Evolutionary conservation across 2,888 invertebrate genomes (phyloP).

Genomic region (Liposcelis brunnea): DNA sequence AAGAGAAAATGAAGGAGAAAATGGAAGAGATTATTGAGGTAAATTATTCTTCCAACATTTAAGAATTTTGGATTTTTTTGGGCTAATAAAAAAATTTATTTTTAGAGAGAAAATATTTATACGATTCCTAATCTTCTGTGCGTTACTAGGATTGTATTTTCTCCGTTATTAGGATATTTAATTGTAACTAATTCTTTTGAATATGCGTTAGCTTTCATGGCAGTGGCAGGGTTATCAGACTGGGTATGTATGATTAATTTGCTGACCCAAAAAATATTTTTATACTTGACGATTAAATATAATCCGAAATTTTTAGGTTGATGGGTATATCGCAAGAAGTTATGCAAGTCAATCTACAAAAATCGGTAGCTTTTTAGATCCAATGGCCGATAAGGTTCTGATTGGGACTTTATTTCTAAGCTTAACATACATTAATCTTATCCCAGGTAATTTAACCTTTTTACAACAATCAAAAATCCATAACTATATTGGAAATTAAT

Average conservation of each 20-base stretch:
- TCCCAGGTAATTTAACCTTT: conserved; percentile 52
- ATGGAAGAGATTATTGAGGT: conserved; percentile 61
- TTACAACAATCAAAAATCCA: too few species aligned
- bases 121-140: conserved; percentile 90
- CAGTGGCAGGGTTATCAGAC: conserved; percentile 80
- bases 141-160: conserved; percentile 61
- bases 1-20: conserved; percentile 49
- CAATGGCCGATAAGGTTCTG: conserved; percentile 90
- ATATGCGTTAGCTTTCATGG: conserved; percentile 63
- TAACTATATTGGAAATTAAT: too few species aligned
- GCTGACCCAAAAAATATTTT: too few species aligned
- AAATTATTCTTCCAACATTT: too few species aligned
- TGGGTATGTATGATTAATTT: conserved; percentile 50
- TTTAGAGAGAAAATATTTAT: conserved; percentile 66
- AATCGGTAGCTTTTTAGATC: conserved; percentile 89
- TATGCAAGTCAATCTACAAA: conserved; percentile 83
- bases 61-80: too few species aligned
- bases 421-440: conserved; percentile 66
- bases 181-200: conserved; percentile 64
- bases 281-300: too few species aligned
- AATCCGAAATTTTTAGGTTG: too few species aligned
- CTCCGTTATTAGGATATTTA: conserved; percentile 79
- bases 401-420: conserved; percentile 77
- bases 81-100: too few species aligned
- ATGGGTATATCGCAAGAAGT: conserved; percentile 91